Evolutionary conservation across 2,888 invertebrate genomes (phyloP).

Genomic region (Idaea aversata): DNA sequence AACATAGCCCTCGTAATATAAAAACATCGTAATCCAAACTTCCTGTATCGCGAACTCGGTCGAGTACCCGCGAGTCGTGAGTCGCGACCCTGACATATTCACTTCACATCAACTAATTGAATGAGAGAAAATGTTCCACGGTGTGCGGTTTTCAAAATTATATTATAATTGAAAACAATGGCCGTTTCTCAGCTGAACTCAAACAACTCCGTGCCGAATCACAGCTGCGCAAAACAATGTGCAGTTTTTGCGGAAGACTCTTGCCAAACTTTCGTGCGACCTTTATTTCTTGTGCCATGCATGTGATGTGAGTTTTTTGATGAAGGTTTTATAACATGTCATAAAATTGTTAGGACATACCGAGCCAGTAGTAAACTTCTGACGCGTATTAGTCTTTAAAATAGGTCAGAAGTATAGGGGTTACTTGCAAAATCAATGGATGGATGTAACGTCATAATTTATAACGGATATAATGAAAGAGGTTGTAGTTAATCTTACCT

Average conservation of each 20-base stretch:
- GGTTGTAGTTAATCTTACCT: no score
- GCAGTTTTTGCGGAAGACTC: constrained; percentile 64
- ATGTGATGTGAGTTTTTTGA: background rate
- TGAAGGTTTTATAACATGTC: background rate
- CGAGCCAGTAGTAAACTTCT: background rate
- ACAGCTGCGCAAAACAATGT: constrained; percentile 49
- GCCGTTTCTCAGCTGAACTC: constrained; percentile 8
- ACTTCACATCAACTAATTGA: background rate
- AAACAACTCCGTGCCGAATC: constrained; percentile 30
- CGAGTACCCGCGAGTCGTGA: background rate
- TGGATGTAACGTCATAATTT: no score
- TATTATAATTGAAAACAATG: constrained; percentile 6
- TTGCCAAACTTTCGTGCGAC: constrained; percentile 62
- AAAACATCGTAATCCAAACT: background rate
- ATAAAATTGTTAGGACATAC: background rate
- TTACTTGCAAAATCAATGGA: no score
- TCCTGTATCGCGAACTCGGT: background rate
- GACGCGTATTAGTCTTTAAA: background rate
- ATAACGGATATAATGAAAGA: no score
- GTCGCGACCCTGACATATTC: background rate
- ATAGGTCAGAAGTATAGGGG: no score
- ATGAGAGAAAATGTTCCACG: constrained; percentile 2
- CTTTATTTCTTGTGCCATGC: constrained; percentile 32
- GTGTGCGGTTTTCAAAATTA: background rate
- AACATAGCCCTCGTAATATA: background rate